Base-by-base conservation (phyloP, 2,113 vertebrate genomes). In the Uria lomvia region DNA sequence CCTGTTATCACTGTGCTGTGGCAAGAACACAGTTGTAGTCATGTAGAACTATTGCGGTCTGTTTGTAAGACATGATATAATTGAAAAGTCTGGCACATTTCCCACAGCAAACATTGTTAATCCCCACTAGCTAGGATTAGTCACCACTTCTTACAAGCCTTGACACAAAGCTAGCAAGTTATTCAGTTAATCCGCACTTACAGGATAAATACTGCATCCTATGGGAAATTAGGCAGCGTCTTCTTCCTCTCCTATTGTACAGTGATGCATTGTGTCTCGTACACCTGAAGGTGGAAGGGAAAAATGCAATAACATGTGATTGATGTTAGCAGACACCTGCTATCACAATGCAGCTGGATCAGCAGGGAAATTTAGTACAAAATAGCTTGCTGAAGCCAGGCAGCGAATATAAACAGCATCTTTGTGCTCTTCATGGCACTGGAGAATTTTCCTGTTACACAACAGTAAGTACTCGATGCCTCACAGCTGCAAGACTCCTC, bases 141-240 rank as follows among this genome's bases (percentile, higher is more conserved):
- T 97, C 97, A 96, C 92, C 59, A 26, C 95, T 94, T 77, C 86
- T 96, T 96, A 96, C 96, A 97, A 96, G 94, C 88, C 95, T 92
- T 96, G 97, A 96, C 97, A 97, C 92, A 97, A 90, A 97, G 92
- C 93, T 94, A 92, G 86, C 84, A 92, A 97, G 96, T 97, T 97
- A 97, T 86, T 97, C 87, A 88, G 84, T 92, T 97, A 97, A 97
- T 97, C 96, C 0, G 0, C 72, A 53, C 65, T 97, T 97, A 96
- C 36, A 89, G 96, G 96, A 90, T 96, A 97, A 96, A 95, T 95
- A 96, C 63, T 95, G 82, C 87, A 96, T 97, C 97, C 96, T 94
- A 2, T 92, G 96, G 95, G 97, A 91, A 94, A 97, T 96, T 86
- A 94, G 86, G 80, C 86, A 59, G 62, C 2, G 3, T 86, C 86